These are phyloP conservation scores for Odontamblyopus rebecca DNA, from an alignment of 2,797 vertebrate species.

Conservation along the genomic window DNA sequence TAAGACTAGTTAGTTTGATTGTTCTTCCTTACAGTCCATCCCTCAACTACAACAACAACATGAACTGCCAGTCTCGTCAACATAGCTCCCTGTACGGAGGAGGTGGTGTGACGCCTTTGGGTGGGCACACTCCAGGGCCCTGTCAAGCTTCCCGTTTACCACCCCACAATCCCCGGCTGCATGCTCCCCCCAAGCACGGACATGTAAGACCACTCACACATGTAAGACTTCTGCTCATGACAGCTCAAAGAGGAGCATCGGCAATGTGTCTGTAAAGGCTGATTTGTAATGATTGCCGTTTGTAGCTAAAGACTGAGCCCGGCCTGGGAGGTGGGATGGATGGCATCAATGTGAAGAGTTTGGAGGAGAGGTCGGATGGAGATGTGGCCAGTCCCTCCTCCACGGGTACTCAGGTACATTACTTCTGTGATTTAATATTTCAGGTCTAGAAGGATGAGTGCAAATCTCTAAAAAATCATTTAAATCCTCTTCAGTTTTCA, in stretches of 20 bases:
- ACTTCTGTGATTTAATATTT: neutral
- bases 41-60: slow-evolving; percentile 85
- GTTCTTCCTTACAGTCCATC: slow-evolving; percentile 65
- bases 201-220: slow-evolving; percentile 72
- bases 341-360: slow-evolving; percentile 81
- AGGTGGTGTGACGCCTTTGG: slow-evolving; percentile 64
- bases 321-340: slow-evolving; percentile 80
- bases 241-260: neutral
- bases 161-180: slow-evolving; percentile 77
- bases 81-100: slow-evolving; percentile 81
- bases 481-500: neutral
- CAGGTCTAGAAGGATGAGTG: neutral
- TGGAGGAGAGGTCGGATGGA: slow-evolving; percentile 91
- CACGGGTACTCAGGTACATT: slow-evolving; percentile 88
- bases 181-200: slow-evolving; percentile 82
- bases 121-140: slow-evolving; percentile 71
- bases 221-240: slow-evolving; percentile 18
- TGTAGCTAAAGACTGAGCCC: slow-evolving; percentile 91
- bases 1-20: neutral
- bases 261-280: neutral
- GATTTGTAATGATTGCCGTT: slow-evolving; percentile 14
- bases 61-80: slow-evolving; percentile 84
- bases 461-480: neutral
- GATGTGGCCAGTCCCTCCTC: slow-evolving; percentile 94
- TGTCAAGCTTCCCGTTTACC: slow-evolving; percentile 78